Conservation (phyloP, 2,888 invertebrate species). For the Melinaea menophilus region DNA sequence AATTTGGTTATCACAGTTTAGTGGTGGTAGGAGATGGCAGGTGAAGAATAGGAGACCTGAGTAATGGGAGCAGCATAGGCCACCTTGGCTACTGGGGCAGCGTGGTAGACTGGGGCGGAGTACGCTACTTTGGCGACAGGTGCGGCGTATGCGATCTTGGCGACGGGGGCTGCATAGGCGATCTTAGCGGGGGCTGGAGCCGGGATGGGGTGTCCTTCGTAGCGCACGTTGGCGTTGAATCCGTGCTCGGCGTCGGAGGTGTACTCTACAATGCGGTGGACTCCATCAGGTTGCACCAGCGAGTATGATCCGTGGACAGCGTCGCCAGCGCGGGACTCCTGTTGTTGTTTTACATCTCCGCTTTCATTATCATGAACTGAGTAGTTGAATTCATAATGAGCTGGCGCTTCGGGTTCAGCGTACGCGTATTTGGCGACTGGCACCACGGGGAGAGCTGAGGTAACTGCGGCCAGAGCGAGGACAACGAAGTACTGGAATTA, state of each 20-base stretch:
- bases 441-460: slow-evolving; percentile 37
- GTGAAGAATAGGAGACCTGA: slow-evolving; percentile 60
- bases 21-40: slow-evolving; percentile 62
- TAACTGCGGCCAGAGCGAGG: slow-evolving; percentile 47
- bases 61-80: slow-evolving; percentile 42
- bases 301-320: slow-evolving; percentile 69
- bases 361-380: slow-evolving; percentile 65
- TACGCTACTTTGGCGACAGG: slow-evolving; percentile 39
- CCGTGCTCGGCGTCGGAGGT: slow-evolving; percentile 62
- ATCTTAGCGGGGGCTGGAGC: slow-evolving; percentile 38
- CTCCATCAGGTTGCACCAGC: slow-evolving; percentile 69
- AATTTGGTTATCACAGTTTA: slow-evolving; percentile 35
- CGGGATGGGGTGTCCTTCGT: slow-evolving; percentile 58
- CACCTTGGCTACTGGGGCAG: slow-evolving; percentile 37
- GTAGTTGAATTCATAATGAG: slow-evolving; percentile 66
- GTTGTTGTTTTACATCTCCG: slow-evolving; percentile 70
- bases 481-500: slow-evolving; percentile 47
- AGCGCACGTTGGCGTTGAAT: slow-evolving; percentile 68
- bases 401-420: slow-evolving; percentile 55
- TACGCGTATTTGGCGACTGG: slow-evolving; percentile 49
- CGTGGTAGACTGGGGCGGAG: slow-evolving; percentile 33
- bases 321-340: slow-evolving; percentile 65
- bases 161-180: slow-evolving; percentile 36
- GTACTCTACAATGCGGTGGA: slow-evolving; percentile 66
- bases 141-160: slow-evolving; percentile 39